Evolutionary conservation across 2,888 invertebrate species (phyloP).

Genomic region (Epiperipatus broadwayi): DNA sequence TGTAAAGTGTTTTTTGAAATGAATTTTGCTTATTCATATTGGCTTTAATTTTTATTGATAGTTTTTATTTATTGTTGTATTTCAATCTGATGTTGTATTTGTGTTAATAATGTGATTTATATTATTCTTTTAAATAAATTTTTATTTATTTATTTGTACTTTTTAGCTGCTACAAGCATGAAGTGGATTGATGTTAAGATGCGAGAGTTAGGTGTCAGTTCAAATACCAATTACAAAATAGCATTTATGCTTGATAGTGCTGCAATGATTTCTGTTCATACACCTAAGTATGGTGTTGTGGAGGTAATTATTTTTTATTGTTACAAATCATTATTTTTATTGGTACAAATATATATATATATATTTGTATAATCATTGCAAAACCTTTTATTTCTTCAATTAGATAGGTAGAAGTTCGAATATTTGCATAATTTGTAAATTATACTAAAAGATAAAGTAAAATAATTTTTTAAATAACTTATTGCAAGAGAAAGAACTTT

Average conservation of each 20-base stretch:
- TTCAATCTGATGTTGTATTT: background rate
- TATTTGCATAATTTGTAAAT: background rate
- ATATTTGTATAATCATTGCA: slow-evolving; percentile 27
- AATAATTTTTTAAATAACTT: slow-evolving; percentile 5
- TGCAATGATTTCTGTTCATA: slow-evolving; percentile 87
- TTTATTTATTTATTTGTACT: slow-evolving; percentile 6
- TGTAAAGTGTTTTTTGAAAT: no score
- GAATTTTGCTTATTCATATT: no score
- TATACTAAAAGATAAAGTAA: background rate
- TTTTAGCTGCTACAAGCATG: slow-evolving; percentile 70
- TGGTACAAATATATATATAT: slow-evolving; percentile 4
- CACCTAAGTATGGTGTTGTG: slow-evolving; percentile 70
- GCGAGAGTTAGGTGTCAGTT: slow-evolving; percentile 67
- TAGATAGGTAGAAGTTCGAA: background rate
- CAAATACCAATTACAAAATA: slow-evolving; percentile 66
- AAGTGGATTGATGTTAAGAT: slow-evolving; percentile 97
- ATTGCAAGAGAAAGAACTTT: no score
- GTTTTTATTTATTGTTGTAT: background rate
- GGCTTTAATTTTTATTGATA: no score
- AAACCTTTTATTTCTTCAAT: background rate
- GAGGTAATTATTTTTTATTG: slow-evolving; percentile 41
- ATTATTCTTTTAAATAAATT: background rate
- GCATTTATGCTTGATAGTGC: slow-evolving; percentile 72
- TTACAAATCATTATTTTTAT: background rate
- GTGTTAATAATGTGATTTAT: background rate